Evolutionary conservation across 2,113 vertebrate genomes (phyloP).

Genomic region (Engystomops pustulosus): DNA sequence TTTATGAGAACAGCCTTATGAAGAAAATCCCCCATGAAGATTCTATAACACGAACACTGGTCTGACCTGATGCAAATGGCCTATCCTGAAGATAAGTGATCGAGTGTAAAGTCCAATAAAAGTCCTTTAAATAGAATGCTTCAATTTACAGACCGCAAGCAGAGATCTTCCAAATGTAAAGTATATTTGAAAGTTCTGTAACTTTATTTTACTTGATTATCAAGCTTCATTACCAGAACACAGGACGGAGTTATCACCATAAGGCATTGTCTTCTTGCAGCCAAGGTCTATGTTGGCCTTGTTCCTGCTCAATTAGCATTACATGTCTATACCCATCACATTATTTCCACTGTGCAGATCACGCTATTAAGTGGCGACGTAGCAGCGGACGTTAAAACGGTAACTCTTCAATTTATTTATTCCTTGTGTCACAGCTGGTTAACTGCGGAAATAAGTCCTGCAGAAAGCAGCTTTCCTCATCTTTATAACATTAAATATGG

Average conservation of each 20-base stretch:
- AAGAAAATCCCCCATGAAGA: too few relatives aligned
- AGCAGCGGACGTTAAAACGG: neutral
- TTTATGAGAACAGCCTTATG: neutral
- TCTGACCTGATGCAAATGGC: too few relatives aligned
- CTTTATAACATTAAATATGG: slow-evolving; percentile 48
- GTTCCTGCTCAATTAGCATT: neutral
- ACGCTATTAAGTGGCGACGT: neutral
- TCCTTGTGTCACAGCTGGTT: slow-evolving; percentile 44
- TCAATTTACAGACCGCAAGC: too few relatives aligned
- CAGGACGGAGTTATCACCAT: neutral
- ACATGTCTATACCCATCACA: neutral
- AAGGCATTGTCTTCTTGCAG: neutral
- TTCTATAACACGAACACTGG: too few relatives aligned
- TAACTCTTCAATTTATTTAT: slow-evolving; percentile 43
- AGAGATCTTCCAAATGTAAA: too few relatives aligned
- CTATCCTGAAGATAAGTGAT: too few relatives aligned
- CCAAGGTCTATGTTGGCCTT: neutral
- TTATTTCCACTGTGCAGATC: slow-evolving; percentile 14
- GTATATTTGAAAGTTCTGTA: too few relatives aligned
- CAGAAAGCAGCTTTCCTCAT: slow-evolving; percentile 26
- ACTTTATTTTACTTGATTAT: too few relatives aligned
- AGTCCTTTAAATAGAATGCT: too few relatives aligned
- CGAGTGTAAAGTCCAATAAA: too few relatives aligned
- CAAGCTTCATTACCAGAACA: neutral
- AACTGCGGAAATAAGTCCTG: slow-evolving; percentile 49